A percentile compares a stretch with the other conserved stretches of the same genome.
These are phyloP conservation scores for Erythrolamprus reginae DNA, from an alignment of 2,113 vertebrate species.

Conservation along the genomic window DNA sequence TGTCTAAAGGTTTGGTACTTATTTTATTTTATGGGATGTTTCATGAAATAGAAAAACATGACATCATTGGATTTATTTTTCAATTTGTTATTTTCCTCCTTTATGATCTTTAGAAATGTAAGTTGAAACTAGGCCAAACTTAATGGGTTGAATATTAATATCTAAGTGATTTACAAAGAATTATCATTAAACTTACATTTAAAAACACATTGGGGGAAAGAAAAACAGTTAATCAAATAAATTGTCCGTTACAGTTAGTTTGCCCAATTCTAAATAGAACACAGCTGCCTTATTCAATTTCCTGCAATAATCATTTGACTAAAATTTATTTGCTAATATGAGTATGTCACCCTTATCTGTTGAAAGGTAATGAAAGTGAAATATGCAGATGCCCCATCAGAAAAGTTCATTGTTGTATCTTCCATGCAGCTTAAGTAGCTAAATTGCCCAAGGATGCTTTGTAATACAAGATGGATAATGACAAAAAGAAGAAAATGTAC, in stretches of 20 bases:
- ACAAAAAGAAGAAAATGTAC: conserved; percentile 37
- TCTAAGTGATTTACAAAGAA: conserved; percentile 24
- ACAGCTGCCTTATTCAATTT: conserved; percentile 21
- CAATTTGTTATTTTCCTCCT: conserved; percentile 5
- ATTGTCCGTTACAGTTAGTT: conserved; percentile 3
- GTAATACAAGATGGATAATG: conserved; percentile 20
- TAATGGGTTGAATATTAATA: conserved; percentile 25
- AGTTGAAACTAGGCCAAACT: background rate
- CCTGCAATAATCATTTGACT: conserved; percentile 5
- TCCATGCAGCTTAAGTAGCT: conserved; percentile 30
- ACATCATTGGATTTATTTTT: background rate
- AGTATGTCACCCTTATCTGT: background rate
- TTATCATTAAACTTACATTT: conserved; percentile 24
- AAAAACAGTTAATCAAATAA: background rate
- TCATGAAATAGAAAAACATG: background rate
- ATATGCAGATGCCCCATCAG: background rate
- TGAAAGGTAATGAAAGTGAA: background rate
- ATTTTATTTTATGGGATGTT: background rate
- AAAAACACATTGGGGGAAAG: background rate
- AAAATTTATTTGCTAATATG: conserved; percentile 12
- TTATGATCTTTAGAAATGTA: conserved; percentile 15
- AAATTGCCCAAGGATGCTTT: conserved; percentile 20
- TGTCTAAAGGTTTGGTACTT: background rate
- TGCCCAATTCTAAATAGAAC: background rate
- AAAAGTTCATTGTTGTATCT: conserved; percentile 30